Base-by-base conservation (phyloP, 92 coral and sea anemone genomes). In the Paramuricea clavata region DNA sequence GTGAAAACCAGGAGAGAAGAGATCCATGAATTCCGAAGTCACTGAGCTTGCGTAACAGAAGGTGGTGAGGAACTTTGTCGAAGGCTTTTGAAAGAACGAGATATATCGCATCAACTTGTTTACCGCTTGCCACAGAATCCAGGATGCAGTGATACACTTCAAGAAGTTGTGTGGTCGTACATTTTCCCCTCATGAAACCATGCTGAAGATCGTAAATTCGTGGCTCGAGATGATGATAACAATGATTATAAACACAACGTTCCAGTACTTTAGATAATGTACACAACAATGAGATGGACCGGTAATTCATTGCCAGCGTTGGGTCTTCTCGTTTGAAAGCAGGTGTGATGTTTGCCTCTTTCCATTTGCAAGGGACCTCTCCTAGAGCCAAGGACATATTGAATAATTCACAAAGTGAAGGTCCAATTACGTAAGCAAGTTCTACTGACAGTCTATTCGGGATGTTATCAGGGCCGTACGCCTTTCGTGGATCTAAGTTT, bases 111-210 rank as follows among this genome's bases (percentile, higher is more conserved):
- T 42, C 83, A 2, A 49, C 33, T 35, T 78, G 77, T 78, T n/a
- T 49, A 12, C 83, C 83, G 23, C 75, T 0, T 8, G 83, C 83
- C 0, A 78, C 32, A 49, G 22, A 28, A 57, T 78, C 33, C 23
- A 78, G 17, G 0, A 78, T 52, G 23, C 12, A 26, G 43, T 78
- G 94, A 36, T 91, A 84, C 3, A 88, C 92, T 60, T 83, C 89
- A 0, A 85, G 59, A 0, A 88, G 87, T 32, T 91, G 94, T 2
- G 87, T 83, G 10, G 36, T 82, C 0, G 89, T 60, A 15, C 90
- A 56, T 91, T 89, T 76, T 88, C 92, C n/a, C n/a, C n/a, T n/a
- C n/a, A n/a, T n/a, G n/a, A n/a, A n/a, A n/a, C n/a, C n/a, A n/a
- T n/a, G n/a, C 16, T 85, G 92, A 28, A 62, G 78, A 36, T 89